Percentiles rank a stretch among this genome's conserved stretches.
Conservation (phyloP, 1,140 invertebrate species). For the Holotrichia oblita region DNA sequence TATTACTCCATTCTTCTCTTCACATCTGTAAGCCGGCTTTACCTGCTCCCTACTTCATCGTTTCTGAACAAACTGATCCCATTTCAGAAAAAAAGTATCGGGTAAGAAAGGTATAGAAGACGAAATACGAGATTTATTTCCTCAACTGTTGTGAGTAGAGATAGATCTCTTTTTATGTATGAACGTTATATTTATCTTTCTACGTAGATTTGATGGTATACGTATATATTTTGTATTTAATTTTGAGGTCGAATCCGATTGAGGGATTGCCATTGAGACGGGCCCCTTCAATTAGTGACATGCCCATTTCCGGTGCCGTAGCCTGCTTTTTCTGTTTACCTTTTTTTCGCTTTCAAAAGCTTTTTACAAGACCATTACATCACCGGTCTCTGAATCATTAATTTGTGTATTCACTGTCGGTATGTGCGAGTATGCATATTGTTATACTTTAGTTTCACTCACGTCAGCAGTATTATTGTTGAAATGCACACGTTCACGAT, state of each 20-base stretch:
- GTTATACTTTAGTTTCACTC: not conserved
- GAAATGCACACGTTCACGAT: not conserved
- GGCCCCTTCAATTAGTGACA: constrained; percentile 32
- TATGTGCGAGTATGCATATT: not conserved
- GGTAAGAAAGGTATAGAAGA: not conserved
- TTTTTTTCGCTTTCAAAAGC: constrained; percentile 29
- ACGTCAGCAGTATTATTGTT: not conserved
- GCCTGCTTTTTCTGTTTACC: not conserved
- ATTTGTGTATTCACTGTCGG: not conserved
- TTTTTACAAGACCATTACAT: constrained; percentile 17
- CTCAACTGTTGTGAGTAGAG: not conserved
- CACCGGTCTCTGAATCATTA: constrained; percentile 26
- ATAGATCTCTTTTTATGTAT: not conserved
- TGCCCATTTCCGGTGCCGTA: constrained; percentile 4
- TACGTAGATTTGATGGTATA: not conserved
- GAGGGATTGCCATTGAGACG: constrained; percentile 6
- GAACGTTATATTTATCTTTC: not conserved
- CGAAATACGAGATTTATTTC: not conserved
- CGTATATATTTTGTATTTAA: constrained; percentile 8
- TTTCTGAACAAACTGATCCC: not conserved
- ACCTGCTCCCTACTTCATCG: not conserved
- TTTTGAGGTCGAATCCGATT: constrained; percentile 2
- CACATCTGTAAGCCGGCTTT: not conserved
- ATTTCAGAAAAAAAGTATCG: not conserved
- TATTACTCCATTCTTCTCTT: not conserved